phyloP scores from a whole-genome alignment of 2,113 vertebrate genomes.

The Neolamprologus ventralis region DNA sequence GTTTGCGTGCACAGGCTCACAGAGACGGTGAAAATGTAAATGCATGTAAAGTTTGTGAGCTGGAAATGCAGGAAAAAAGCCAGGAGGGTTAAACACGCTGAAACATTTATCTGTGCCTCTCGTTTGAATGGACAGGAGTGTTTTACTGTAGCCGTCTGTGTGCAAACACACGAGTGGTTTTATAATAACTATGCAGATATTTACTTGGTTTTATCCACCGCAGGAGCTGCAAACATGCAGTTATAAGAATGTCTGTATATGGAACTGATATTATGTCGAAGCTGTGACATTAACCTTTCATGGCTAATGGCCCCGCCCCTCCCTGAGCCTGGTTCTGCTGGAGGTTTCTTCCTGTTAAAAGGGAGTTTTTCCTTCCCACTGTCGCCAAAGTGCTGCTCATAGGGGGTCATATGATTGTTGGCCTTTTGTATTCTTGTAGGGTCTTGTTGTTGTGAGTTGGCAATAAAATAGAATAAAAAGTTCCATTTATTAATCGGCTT shows the following conservation, averaged over 20 bases:
- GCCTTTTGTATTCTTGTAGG: accelerated
- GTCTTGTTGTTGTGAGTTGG: not conserved
- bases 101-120: not conserved
- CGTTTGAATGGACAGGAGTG: accelerated
- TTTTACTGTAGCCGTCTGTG: not conserved
- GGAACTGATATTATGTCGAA: not conserved
- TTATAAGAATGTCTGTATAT: not conserved
- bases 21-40: not conserved
- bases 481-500: not conserved
- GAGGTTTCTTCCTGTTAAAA: not conserved
- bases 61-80: not conserved
- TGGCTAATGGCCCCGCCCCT: accelerated
- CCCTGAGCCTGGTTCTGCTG: accelerated
- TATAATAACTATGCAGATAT: not conserved
- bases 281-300: not conserved
- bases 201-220: not conserved
- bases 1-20: not conserved
- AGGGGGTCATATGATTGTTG: accelerated
- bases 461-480: not conserved
- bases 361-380: not conserved
- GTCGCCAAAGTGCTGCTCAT: accelerated
- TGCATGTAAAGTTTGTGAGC: not conserved
- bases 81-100: accelerated
- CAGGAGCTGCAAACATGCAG: not conserved
- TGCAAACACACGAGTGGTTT: not conserved